Evolutionary conservation across 2,888 invertebrate genomes (phyloP), one percentile per base, ranked within the genome.

Genomic region (Tryphoninae sp.): DNA sequence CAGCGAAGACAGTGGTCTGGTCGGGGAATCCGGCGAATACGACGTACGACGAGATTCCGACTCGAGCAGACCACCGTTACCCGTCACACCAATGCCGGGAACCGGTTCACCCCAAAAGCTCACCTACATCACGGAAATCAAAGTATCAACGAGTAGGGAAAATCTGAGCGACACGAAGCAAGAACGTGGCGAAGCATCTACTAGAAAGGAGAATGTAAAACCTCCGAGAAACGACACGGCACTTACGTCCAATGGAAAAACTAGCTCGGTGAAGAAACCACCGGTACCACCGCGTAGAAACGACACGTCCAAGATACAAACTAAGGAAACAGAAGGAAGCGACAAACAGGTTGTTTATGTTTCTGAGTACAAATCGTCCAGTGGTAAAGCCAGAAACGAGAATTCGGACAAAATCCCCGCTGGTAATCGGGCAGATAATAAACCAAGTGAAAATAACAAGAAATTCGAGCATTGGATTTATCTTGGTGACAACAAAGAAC

Each of bases 71-170:
- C 92, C 92, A n/a, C 90, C 92, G 2, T 84, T 92, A 0, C 92
- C 92, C 1, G 92, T 88, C 7, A 92, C 92, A 0, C 92, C 92
- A 1, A 89, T 92, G 84, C 92, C 92, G 62, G 82, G 88, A 45
- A 86, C 87, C 3, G 79, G 80, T 19, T 88, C 89, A 19, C 89
- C 91, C 0, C 92, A 92, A 11, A 92, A 92, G 49, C 90, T 93
- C 87, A 95, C 95, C 33, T 96, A 95, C 88, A 93, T 96, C 45
- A 96, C 96, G 55, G 96, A 96, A 92, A 96, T 96, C 78, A 95
- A 96, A 91, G 96, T 96, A 0, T 92, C 94, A 0, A 88, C 92
- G 1, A 90, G 88, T 53, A 86, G 87, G 9, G 91, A 89, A 19
- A 87, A 88, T 6, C 68, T 82, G 11, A 82, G 67, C 9, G 84